Evolutionary conservation across 2,113 vertebrate genomes (phyloP), one percentile per base, ranked within the genome.

Genomic region (Semnopithecus entellus): DNA sequence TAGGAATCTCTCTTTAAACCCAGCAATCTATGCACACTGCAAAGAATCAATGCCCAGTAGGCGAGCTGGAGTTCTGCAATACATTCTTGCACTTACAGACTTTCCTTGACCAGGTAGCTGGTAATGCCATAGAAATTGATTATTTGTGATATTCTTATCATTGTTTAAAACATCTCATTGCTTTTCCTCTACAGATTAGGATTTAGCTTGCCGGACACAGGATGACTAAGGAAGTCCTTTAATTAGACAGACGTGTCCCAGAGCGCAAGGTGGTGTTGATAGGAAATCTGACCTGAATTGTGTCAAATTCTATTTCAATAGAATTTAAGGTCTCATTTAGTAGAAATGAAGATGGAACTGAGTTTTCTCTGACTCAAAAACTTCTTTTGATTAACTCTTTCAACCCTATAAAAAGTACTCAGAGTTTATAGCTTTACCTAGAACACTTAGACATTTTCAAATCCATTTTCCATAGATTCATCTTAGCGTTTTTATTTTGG

Each of bases 81-180:
- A 98, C 98, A 98, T 98, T 98, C 96, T 97, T 98, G 98, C 95
- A 94, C 97, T 98, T 98, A 97, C 97, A 98, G 98, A 98, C 97
- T 98, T 98, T 97, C 82, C 97, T 97, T 93, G 96, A 95, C 96
- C 97, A 97, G 97, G 98, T 98, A 97, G 88, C 97, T 97, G 92
- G 96, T 98, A 98, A 98, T 97, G 89, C 97, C 97, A 98, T 96
- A 98, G 97, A 97, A 98, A 99, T 97, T 97, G 98, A 98, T 98
- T 98, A 94, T 98, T 97, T 98, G 97, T 98, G 97, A 97, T 98
- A 96, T 97, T 98, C 98, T 99, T 98, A 98, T 99, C 97, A 97
- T 96, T 98, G 95, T 97, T 98, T 98, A 98, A 98, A 98, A 98
- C 98, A 98, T 97, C 98, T 98, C 97, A 98, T 99, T 98, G 97